These are phyloP conservation scores for Poeciliopsis gracilis DNA, from an alignment of 2,797 vertebrate species.

Conservation along the genomic window DNA sequence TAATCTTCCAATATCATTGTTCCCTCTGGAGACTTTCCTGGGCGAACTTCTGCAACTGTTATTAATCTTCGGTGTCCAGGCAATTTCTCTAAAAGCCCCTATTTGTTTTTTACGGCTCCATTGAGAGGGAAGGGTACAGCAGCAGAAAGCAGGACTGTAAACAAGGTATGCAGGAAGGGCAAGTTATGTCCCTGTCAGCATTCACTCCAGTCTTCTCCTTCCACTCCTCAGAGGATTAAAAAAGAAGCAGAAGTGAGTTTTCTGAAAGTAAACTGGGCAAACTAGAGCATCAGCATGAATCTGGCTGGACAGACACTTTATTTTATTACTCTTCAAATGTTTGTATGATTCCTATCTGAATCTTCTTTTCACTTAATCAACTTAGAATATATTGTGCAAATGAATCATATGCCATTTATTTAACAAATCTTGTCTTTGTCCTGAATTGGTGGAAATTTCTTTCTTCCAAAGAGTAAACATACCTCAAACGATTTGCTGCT, in stretches of 20 bases:
- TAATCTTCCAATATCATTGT: slow-evolving; percentile 80
- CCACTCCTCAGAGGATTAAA: slow-evolving; percentile 70
- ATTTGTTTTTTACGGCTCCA: slow-evolving; percentile 85
- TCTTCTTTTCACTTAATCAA: too few relatives aligned
- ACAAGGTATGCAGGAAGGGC: slow-evolving; percentile 74
- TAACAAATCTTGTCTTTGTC: background rate
- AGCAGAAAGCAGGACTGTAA: slow-evolving; percentile 73
- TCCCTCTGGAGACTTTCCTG: slow-evolving; percentile 75
- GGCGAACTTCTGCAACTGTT: slow-evolving; percentile 76
- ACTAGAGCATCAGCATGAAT: slow-evolving; percentile 76
- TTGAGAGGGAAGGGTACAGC: slow-evolving; percentile 72
- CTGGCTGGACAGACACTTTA: slow-evolving; percentile 71
- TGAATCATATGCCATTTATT: too few relatives aligned
- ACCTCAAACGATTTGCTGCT: background rate
- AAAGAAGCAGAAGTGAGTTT: slow-evolving; percentile 70
- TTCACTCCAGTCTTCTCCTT: slow-evolving; percentile 63
- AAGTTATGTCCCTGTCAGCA: slow-evolving; percentile 81
- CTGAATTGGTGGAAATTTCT: background rate
- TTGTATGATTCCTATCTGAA: slow-evolving; percentile 10
- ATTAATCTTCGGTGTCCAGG: slow-evolving; percentile 84
- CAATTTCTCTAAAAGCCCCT: slow-evolving; percentile 86
- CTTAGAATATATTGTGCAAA: too few relatives aligned
- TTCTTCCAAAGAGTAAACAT: background rate
- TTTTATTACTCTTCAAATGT: slow-evolving; percentile 55
- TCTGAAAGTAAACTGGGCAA: slow-evolving; percentile 72